Base-by-base conservation (phyloP, 2,888 invertebrate species). In the Diarsia dahlii region DNA sequence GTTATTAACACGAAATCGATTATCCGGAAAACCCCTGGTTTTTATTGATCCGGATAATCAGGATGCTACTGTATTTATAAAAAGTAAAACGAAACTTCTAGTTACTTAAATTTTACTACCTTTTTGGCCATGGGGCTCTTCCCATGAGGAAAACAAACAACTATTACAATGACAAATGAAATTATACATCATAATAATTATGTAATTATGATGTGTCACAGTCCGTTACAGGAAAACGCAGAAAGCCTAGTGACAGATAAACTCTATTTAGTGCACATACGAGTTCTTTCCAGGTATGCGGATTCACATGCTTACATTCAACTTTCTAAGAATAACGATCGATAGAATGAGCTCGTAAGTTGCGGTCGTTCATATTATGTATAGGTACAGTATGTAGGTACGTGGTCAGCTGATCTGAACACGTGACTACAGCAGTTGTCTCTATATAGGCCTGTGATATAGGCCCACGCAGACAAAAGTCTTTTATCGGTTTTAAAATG, bases 261-360 rank as follows among this genome's bases (percentile, higher is more conserved):
- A 23, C 45, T 62, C 12, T n/a, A 50, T 3, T 23, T 8, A 23
- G 0, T 56, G 15, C 2, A 52, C 20, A 13, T 62, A 80, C 2
- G 28, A 54, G 45, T 75, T 67, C 23, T 68, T 81, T 63, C 50
- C 50, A 67, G 20, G 50, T 67, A 81, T 50, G 12, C 28, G n/a
- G 0, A 58, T 39, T 39, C 39, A 56, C 28, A 28, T n/a, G 52
- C 48, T 48, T 8, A 28, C 3, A 34, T n/a, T 62, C 5, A 52
- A 15, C 13, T 45, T 76, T 76, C 54, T 34, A 13, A 12, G 58
- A 76, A 79, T 13, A 52, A 28, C 46, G 18, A 62, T 62, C 65
- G n/a, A 66, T 80, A 74, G n/a, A 52, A 20, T 12, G 23, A 74
- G 13, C 48, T 48, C 13, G 63, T 54, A 20, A 13, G 50, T 28